phyloP scores from a whole-genome alignment of 2,888 invertebrate species.

The Matsumyia berberina region DNA sequence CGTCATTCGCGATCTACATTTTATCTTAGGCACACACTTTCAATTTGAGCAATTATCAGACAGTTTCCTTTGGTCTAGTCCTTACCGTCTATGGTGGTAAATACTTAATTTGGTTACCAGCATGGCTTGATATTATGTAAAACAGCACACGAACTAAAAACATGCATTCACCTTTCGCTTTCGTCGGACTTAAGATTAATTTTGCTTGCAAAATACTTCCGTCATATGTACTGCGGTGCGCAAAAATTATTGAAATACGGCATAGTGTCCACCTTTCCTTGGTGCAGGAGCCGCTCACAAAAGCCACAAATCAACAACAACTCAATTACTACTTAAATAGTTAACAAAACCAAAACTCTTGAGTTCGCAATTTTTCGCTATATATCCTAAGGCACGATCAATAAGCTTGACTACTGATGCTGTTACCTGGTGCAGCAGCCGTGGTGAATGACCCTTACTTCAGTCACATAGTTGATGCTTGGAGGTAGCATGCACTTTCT shows the following conservation, averaged over 20 bases:
- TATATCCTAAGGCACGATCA: slow-evolving; percentile 51
- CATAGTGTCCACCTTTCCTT: slow-evolving; percentile 40
- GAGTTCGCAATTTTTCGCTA: slow-evolving; percentile 38
- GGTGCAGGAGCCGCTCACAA: slow-evolving; percentile 34
- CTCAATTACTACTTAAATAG: slow-evolving; percentile 64
- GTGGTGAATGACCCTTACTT: slow-evolving; percentile 50
- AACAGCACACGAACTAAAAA: slow-evolving; percentile 31
- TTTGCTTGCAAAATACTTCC: slow-evolving; percentile 52
- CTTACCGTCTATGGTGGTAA: slow-evolving; percentile 17
- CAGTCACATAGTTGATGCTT: slow-evolving; percentile 32
- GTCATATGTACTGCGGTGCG: slow-evolving; percentile 51
- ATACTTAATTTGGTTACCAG: not conserved
- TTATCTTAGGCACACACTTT: not conserved
- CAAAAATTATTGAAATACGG: slow-evolving; percentile 27
- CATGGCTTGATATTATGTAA: slow-evolving; percentile 12
- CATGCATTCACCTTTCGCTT: slow-evolving; percentile 57
- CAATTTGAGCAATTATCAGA: not conserved
- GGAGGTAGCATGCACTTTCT: slow-evolving; percentile 47
- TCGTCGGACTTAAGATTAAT: slow-evolving; percentile 52
- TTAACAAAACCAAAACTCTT: slow-evolving; percentile 55
- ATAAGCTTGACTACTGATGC: slow-evolving; percentile 36
- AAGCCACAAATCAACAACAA: slow-evolving; percentile 49
- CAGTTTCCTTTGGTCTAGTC: not conserved
- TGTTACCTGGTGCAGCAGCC: not conserved
- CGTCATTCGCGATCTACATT: no score